Evolutionary conservation across 2,797 vertebrate genomes (phyloP), one percentile per base, ranked within the genome.

Genomic region (Bryconaethiops microstoma): DNA sequence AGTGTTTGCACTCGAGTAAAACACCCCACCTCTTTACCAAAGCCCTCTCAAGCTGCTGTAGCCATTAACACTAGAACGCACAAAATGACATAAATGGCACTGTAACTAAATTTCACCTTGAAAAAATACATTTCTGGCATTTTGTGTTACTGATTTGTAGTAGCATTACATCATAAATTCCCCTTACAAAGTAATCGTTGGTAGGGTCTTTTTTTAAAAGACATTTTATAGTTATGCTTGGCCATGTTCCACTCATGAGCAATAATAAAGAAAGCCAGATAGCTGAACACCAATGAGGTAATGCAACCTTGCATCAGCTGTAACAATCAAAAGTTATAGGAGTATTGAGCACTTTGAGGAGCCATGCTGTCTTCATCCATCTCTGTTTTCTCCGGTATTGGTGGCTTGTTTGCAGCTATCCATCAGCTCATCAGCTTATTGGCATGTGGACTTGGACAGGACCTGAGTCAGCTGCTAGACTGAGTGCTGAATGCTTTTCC

Each of bases 401-500:
- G 68, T 81, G 72, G 54, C 59, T 77, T 75, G 68, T 78, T 74
- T 72, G 76, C 81, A 77, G 76, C 65, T 84, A 86, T 86, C 73
- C 73, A 85, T 86, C 78, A 84, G 65, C 48, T 50, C 67, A 40
- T 63, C 45, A 82, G 74, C 68, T 77, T 74, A 84, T 83, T 86
- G 83, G 80, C 78, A 70, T 84, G 80, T 80, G 77, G 65, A 72
- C 40, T 73, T 67, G 55, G 73, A 57, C 78, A 63, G 60, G 42
- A 62, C 78, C 85, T 82, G 85, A 84, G 71, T 86, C 85, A 86
- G 83, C 80, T 82, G 52, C 77, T 72, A 59, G 74, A 73, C 60
- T 57, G 50, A 73, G 52, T 54, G 45, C 60, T 48, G 55, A 25
- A 69, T 54, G 50, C 65, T 72, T 57, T 82, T 74, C 19, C 62